phyloP scores from a whole-genome alignment of 2,888 invertebrate genomes.

The Phyto melanocephala region DNA sequence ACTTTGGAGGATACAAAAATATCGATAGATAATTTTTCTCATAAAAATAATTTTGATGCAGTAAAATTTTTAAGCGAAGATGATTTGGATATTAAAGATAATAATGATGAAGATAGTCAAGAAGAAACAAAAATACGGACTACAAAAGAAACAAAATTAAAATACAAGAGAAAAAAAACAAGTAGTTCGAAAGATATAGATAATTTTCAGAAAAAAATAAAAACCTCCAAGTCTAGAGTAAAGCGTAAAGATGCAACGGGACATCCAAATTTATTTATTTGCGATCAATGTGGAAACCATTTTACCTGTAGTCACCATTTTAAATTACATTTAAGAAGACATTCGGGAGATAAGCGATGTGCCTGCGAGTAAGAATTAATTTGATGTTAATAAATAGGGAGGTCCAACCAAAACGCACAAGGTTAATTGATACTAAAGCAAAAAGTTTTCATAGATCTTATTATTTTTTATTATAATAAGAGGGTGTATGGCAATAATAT shows the following conservation, averaged over 20 bases:
- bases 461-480: no score
- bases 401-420: no score
- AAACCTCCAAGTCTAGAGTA: background rate
- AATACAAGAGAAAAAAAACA: background rate
- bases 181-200: background rate
- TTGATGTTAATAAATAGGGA: background rate
- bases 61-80: background rate
- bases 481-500: no score
- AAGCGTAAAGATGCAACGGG: slow-evolving; percentile 38
- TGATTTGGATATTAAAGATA: background rate
- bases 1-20: slow-evolving; percentile 26
- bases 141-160: background rate
- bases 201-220: background rate
- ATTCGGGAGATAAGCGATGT: slow-evolving; percentile 73
- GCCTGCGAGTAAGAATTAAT: slow-evolving; percentile 72
- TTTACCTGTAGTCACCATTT: slow-evolving; percentile 73
- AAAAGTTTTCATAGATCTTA: no score
- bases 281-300: slow-evolving; percentile 74
- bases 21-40: background rate
- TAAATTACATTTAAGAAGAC: slow-evolving; percentile 72
- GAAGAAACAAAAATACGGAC: background rate
- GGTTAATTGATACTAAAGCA: no score
- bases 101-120: background rate
- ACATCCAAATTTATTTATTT: slow-evolving; percentile 67
- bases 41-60: background rate